Conservation (phyloP, 1,140 invertebrate species). For the Calephelis virginiensis region DNA sequence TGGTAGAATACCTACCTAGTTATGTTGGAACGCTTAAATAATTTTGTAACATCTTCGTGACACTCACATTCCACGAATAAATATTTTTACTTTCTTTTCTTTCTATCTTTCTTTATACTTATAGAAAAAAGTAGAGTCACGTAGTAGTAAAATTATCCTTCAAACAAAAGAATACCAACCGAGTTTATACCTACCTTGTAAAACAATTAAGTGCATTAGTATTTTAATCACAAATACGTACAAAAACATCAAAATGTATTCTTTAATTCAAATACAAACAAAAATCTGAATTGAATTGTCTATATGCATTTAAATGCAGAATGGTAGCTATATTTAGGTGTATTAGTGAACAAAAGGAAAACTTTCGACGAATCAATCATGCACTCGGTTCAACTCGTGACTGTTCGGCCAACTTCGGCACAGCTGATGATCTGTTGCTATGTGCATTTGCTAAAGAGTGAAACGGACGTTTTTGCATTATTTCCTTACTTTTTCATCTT, state of each 20-base stretch:
- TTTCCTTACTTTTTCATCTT: neutral
- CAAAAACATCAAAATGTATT: no score
- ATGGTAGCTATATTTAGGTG: conserved; percentile 11
- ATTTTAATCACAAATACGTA: no score
- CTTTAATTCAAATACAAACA: neutral
- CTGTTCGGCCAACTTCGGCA: conserved; percentile 47
- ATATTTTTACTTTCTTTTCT: no score
- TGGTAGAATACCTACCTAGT: no score
- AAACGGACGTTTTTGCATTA: conserved; percentile 42
- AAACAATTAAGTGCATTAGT: no score
- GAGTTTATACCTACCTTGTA: no score
- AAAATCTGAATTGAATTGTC: conserved; percentile 5
- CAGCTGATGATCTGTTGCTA: conserved; percentile 74
- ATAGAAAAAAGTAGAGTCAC: neutral
- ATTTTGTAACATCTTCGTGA: no score
- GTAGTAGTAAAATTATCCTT: no score
- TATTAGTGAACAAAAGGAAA: conserved; percentile 20
- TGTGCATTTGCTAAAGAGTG: conserved; percentile 48
- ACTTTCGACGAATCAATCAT: conserved; percentile 45
- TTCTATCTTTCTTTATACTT: no score
- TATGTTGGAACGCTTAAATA: no score
- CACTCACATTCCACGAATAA: no score
- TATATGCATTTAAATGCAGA: conserved; percentile 5
- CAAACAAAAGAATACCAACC: no score
- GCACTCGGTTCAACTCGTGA: conserved; percentile 41